Base-by-base conservation (phyloP, 2,888 invertebrate species). In the Eustalomyia histrio region DNA sequence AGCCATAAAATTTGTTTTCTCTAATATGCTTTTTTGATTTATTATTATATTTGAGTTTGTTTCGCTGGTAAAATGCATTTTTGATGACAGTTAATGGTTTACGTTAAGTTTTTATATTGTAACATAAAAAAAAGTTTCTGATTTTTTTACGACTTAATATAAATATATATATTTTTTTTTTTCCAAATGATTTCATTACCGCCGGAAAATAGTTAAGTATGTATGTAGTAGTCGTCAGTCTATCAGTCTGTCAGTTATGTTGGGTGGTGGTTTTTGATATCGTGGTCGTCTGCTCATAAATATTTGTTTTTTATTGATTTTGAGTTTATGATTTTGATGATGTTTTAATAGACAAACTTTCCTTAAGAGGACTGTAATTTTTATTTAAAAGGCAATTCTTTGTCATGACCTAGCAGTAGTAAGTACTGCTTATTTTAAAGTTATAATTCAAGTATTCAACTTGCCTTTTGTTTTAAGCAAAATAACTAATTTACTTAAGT, bases 41-140 rank as follows among this genome's bases (percentile, higher is more conserved):
- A 87, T 87, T 85, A 87, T 87, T 84, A 80, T 84, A 84, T 86
- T 86, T 85, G 82, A 86, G 87, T 86, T 69, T 39, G 35, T 65
- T 63, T 50, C 52, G 53, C 57, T 24, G 84, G 83, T 71, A 83
- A 84, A 88, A 87, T 88, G 87, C 88, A 87, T 87, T 87, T 87
- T 86, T 86, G 86, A 88, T 87, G 87, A 85, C 87, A 87, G 85
- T 85, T 87, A 88, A 88, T 87, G 87, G 86, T n/a, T 73, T n/a
- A 16, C 8, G 29, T 63, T 53, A 17, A 67, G 24, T 43, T 67
- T 67, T 67, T 67, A 67, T 39, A n/a, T n/a, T n/a, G n/a, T n/a
- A 39, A 35, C 24, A 9, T 55, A 35, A 33, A 14, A 33, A 50
- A 64, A 52, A 53, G 43, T 35, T 35, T 60, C 5, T 35, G 9